Evolutionary conservation across 2,113 vertebrate genomes (phyloP).

Genomic region (Sporophila hypoxantha): DNA sequence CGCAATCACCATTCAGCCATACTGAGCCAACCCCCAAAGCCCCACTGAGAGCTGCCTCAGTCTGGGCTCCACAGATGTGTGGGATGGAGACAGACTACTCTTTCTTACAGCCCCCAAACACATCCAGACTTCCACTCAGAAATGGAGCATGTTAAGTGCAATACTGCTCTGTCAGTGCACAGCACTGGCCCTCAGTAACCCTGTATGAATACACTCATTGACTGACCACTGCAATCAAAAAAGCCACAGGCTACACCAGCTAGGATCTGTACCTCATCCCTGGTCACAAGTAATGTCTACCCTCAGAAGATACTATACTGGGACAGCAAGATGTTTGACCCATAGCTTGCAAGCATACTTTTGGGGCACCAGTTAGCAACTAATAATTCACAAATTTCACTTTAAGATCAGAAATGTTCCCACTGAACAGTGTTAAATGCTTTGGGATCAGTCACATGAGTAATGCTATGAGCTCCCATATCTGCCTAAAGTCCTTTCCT

Average conservation of each 20-base stretch:
- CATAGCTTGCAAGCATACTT: background rate
- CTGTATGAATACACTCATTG: background rate
- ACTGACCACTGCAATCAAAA: background rate
- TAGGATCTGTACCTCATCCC: background rate
- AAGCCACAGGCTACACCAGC: background rate
- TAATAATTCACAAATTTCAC: background rate
- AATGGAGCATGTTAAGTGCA: background rate
- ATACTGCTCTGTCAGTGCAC: background rate
- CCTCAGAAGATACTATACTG: background rate
- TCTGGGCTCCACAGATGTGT: fast-evolving
- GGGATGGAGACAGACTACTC: background rate
- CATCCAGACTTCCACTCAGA: background rate
- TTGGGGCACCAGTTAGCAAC: background rate
- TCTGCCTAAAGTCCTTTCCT: background rate
- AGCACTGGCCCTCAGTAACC: background rate
- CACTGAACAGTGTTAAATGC: background rate
- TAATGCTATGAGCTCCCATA: background rate
- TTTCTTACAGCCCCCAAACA: background rate
- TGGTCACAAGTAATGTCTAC: background rate
- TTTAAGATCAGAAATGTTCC: background rate
- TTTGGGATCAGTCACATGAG: background rate
- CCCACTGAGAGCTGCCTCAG: background rate
- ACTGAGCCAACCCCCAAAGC: background rate
- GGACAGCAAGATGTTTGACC: background rate
- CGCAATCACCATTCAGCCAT: background rate